These are phyloP conservation scores for Varanus komodoensis DNA, from an alignment of 2,113 vertebrate species.

Conservation along the genomic window DNA sequence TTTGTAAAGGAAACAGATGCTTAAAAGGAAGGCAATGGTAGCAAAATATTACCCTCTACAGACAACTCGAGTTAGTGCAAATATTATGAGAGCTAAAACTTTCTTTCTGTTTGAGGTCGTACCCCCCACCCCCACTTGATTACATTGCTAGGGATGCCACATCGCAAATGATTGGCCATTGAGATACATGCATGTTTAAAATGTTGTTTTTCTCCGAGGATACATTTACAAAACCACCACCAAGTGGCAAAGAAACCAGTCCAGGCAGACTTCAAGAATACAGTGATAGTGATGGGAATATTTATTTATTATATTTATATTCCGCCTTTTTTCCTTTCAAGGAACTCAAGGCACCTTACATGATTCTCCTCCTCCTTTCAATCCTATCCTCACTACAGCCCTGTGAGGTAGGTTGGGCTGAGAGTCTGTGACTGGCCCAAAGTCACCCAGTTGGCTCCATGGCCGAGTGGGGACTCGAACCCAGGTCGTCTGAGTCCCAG, in stretches of 20 bases:
- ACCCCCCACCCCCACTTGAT: background rate
- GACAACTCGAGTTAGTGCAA: conserved; percentile 63
- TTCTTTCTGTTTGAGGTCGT: background rate
- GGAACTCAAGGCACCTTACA: too few species aligned
- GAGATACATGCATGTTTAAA: background rate
- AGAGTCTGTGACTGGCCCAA: too few species aligned
- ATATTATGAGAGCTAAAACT: background rate
- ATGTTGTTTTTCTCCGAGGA: background rate
- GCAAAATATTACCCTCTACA: conserved; percentile 72
- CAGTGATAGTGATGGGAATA: background rate
- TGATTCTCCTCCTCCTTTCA: too few species aligned
- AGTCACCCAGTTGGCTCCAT: too few species aligned
- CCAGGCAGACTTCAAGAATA: background rate
- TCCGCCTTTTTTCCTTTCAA: too few species aligned
- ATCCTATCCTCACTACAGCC: too few species aligned
- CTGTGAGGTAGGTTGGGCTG: too few species aligned
- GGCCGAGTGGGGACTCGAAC: too few species aligned
- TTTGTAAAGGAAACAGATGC: background rate
- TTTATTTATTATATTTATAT: too few species aligned
- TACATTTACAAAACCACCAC: background rate
- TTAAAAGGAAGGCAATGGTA: conserved; percentile 17
- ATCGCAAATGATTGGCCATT: background rate
- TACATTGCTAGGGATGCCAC: background rate
- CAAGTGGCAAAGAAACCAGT: background rate
- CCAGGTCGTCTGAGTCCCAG: too few species aligned